These are phyloP conservation scores for Hystrix cristata DNA, from an alignment of 2,113 vertebrate species.

Conservation along the genomic window DNA sequence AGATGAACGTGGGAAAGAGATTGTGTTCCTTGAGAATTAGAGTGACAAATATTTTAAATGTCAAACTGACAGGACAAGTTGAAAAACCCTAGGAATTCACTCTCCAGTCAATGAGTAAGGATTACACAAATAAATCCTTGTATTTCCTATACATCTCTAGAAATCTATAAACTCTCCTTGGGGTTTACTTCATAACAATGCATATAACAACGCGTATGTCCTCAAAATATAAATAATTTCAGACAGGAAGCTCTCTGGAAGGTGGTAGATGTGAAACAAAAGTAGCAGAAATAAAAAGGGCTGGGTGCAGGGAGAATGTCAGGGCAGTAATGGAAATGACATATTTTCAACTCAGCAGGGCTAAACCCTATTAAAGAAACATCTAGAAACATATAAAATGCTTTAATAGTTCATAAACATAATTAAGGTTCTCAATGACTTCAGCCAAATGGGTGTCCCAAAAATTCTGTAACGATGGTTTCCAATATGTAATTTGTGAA, in stretches of 20 bases:
- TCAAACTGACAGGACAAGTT: slow-evolving; percentile 34
- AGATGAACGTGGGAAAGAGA: neutral
- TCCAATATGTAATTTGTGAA: neutral
- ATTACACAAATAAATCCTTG: slow-evolving; percentile 15
- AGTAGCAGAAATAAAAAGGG: slow-evolving; percentile 59
- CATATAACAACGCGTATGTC: slow-evolving; percentile 53
- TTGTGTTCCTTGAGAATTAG: neutral
- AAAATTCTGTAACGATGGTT: slow-evolving; percentile 36
- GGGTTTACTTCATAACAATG: slow-evolving; percentile 56
- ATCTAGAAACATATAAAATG: slow-evolving; percentile 65
- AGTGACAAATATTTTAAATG: slow-evolving; percentile 43
- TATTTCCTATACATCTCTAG: neutral
- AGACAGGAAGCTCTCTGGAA: slow-evolving; percentile 52
- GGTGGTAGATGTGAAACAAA: slow-evolving; percentile 20
- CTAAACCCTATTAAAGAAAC: slow-evolving; percentile 64
- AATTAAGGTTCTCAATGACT: slow-evolving; percentile 66
- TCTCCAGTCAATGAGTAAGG: slow-evolving; percentile 27
- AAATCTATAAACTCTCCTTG: slow-evolving; percentile 27
- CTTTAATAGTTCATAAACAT: slow-evolving; percentile 69
- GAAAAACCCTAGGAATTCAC: slow-evolving; percentile 42
- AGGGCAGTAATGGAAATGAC: slow-evolving; percentile 54
- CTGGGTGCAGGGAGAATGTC: neutral
- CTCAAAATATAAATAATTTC: slow-evolving; percentile 47
- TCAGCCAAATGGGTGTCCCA: slow-evolving; percentile 58
- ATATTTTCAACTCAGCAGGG: slow-evolving; percentile 56